A percentile compares a stretch with the other conserved stretches of the same genome.
Conservation (phyloP, 2,888 invertebrate genomes). For the Heliconius aoede region DNA sequence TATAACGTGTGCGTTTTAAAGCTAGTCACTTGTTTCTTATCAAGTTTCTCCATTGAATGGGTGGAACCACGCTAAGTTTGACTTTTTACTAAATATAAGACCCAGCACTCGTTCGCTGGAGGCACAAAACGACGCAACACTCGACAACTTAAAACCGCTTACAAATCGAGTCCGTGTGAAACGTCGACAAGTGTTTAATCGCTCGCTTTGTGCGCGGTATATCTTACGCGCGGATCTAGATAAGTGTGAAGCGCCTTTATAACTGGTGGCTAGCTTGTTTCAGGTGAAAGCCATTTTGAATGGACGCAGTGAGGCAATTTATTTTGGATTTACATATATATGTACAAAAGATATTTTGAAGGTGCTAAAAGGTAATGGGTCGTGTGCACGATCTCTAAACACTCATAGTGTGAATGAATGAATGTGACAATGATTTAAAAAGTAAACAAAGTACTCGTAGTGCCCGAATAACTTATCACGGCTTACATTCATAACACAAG, state of each 20-base stretch:
- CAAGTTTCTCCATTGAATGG: slow-evolving; percentile 21
- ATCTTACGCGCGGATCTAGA: slow-evolving; percentile 47
- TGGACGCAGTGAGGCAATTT: slow-evolving; percentile 10
- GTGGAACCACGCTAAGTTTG: slow-evolving; percentile 13
- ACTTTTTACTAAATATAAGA: slow-evolving; percentile 39
- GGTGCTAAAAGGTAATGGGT: not conserved
- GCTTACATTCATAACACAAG: not conserved
- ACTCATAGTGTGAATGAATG: not conserved
- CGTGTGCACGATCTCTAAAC: not conserved
- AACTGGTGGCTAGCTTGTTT: not conserved
- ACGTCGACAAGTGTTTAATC: slow-evolving; percentile 68
- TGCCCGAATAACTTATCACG: not conserved
- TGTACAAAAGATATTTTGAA: slow-evolving; percentile 8
- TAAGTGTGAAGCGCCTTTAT: slow-evolving; percentile 34
- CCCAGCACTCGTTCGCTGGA: slow-evolving; percentile 34
- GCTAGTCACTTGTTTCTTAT: slow-evolving; percentile 20
- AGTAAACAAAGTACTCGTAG: not conserved
- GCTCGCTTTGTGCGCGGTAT: slow-evolving; percentile 70
- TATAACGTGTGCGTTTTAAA: slow-evolving; percentile 8
- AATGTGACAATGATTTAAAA: not conserved
- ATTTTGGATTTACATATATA: slow-evolving; percentile 16
- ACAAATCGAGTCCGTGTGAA: slow-evolving; percentile 47
- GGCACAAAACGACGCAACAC: slow-evolving; percentile 58
- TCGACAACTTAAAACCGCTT: slow-evolving; percentile 56
- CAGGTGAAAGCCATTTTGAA: slow-evolving; percentile 29